Evolutionary conservation across 2,113 vertebrate genomes (phyloP), one percentile per base, ranked within the genome.

Genomic region (Sebastes fasciatus): DNA sequence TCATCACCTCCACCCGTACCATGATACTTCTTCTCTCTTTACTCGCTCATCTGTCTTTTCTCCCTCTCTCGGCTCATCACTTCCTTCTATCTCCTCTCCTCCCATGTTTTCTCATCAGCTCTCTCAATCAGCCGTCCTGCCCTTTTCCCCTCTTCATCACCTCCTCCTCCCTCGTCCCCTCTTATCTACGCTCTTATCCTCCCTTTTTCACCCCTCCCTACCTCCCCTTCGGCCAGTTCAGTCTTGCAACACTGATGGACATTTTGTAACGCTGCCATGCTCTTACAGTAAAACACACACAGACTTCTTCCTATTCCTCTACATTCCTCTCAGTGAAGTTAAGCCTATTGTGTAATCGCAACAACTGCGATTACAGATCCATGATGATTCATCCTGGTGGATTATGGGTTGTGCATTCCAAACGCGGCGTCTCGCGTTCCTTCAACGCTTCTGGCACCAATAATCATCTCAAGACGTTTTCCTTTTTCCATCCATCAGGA

Each of bases 401-500:
- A 89, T 92, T 92, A 84, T 4, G 45, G 65, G 60, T 48, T 48
- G 67, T 45, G 55, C 79, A 87, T 91, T 88, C 91, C 89, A 45
- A 77, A 65, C 19, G 7, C 19, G 42, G 49, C 49, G 62, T 74
- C 70, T 61, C 10, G 60, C 58, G 46, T 87, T 92, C 89, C 70
- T 85, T 52, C 52, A 14, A 61, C 46, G 19, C 79, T 86, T 81
- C 80, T 93, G 91, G 89, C 86, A 81, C 75, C 74, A 16, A 83
- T 74, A 80, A 81, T 80, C 74, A 83, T 81, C 34, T 55, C 21
- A 34, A 62, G 63, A 70, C 45, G 7, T 87, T 88, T 88, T 91
- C 88, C 81, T 65, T 68, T 88, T 82, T 77, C 71, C 80, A 89
- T 90, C 80, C 61, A 64, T 93, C 88, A 89, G 86, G 90, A 91